These are phyloP conservation scores for Aricia artaxerxes DNA, from an alignment of 2,888 invertebrate genomes.

Conservation along the genomic window DNA sequence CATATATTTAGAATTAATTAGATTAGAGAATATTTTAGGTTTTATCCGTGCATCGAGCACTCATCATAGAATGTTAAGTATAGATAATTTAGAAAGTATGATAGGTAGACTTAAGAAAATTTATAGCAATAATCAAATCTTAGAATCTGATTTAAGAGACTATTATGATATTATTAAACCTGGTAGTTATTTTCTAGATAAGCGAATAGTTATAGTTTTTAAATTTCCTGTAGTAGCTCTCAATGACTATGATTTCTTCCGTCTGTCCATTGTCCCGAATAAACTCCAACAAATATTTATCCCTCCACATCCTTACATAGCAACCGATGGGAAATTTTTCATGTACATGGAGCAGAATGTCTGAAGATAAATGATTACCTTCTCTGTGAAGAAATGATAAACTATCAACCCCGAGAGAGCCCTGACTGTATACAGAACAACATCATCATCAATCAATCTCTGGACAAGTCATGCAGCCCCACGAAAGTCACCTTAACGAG, in stretches of 20 bases:
- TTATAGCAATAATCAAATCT: too few species aligned
- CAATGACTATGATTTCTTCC: conserved; percentile 35
- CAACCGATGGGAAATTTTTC: conserved; percentile 37
- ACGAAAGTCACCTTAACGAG: conserved; percentile 25
- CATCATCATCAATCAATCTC: conserved; percentile 35
- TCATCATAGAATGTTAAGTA: too few species aligned
- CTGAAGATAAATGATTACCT: conserved; percentile 29
- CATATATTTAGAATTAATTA: too few species aligned
- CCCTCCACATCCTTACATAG: conserved; percentile 39
- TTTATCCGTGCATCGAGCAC: too few species aligned
- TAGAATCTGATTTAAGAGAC: too few species aligned
- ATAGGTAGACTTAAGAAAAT: too few species aligned
- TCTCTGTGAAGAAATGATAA: conserved; percentile 34
- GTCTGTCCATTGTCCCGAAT: conserved; percentile 39
- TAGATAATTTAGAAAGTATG: too few species aligned
- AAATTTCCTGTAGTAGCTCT: too few species aligned
- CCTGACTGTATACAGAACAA: conserved; percentile 33
- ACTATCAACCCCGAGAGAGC: conserved; percentile 33
- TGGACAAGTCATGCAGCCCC: conserved; percentile 40
- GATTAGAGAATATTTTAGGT: too few species aligned
- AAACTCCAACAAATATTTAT: conserved; percentile 37
- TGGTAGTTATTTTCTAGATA: too few species aligned
- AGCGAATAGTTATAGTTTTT: too few species aligned
- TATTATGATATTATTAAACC: too few species aligned
- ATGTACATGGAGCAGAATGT: conserved; percentile 32